phyloP scores from a whole-genome alignment of 2,113 vertebrate genomes.

The Monarcha castaneiventris region DNA sequence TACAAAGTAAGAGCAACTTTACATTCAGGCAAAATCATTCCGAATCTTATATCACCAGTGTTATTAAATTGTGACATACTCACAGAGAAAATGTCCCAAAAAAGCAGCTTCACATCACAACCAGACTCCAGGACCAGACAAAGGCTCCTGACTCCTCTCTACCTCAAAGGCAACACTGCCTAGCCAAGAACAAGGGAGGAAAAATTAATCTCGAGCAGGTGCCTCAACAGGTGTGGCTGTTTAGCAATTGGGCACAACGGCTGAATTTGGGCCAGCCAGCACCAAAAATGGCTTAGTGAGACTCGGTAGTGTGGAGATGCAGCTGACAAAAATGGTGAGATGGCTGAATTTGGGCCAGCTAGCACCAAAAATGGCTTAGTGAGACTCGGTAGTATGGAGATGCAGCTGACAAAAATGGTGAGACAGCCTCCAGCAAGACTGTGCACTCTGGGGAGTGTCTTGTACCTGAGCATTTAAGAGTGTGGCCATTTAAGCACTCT shows the following conservation, averaged over 20 bases:
- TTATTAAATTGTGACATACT: neutral
- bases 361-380: no score
- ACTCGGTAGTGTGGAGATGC: neutral
- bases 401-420: neutral
- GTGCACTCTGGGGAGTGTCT: neutral
- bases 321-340: neutral
- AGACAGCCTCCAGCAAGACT: neutral
- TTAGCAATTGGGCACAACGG: neutral
- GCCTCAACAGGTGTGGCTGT: neutral
- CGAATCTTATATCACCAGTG: rapidly evolving
- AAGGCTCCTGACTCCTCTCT: rapidly evolving
- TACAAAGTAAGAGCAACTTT: neutral
- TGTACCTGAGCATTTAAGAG: neutral
- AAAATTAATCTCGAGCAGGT: neutral
- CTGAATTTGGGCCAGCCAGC: neutral
- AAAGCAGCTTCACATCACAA: neutral
- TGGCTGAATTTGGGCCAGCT: no score
- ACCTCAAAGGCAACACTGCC: rapidly evolving
- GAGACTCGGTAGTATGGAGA: neutral
- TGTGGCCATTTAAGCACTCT: neutral
- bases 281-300: neutral
- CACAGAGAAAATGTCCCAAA: neutral
- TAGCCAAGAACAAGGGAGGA: rapidly evolving
- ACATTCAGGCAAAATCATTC: neutral
- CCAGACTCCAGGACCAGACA: rapidly evolving